Conservation (phyloP, 2,797 vertebrate genomes). For the Muscicapa comitata region DNA sequence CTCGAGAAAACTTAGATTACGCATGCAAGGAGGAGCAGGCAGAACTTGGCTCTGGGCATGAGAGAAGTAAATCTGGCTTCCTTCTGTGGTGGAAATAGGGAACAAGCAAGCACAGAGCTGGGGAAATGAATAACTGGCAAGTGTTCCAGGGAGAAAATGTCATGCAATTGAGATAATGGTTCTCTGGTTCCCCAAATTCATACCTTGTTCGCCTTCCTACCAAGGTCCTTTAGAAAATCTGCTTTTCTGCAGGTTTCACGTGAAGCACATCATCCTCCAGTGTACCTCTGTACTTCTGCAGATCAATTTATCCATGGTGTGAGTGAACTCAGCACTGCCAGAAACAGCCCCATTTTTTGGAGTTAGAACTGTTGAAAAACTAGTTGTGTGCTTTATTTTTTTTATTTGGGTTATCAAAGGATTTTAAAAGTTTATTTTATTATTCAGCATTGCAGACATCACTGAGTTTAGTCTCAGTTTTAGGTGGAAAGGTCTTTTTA, state of each 20-base stretch:
- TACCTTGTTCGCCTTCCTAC: not conserved
- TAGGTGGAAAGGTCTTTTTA: not conserved
- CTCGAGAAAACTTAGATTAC: not conserved
- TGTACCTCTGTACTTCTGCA: not conserved
- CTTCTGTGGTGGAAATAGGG: not conserved
- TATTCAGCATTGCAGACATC: not conserved
- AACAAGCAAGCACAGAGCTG: not conserved
- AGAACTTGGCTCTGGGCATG: not conserved
- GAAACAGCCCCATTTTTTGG: not conserved
- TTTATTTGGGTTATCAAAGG: not conserved
- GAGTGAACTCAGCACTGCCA: not conserved
- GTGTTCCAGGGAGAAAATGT: not conserved
- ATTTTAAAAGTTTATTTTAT: not conserved
- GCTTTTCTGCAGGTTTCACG: accelerated
- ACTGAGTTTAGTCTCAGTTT: not conserved
- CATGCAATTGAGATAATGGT: not conserved
- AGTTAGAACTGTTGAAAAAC: not conserved
- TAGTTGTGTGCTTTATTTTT: not conserved
- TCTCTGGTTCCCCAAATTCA: not conserved
- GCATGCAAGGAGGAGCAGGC: accelerated
- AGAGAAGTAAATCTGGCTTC: not conserved
- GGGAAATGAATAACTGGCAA: not conserved
- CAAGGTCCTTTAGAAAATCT: not conserved
- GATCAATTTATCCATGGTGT: not conserved
- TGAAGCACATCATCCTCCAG: not conserved